A percentile compares a stretch with the other conserved stretches of the same genome.
Evolutionary conservation across 2,113 vertebrate genomes (phyloP).

Genomic region (Microtus richardsoni): DNA sequence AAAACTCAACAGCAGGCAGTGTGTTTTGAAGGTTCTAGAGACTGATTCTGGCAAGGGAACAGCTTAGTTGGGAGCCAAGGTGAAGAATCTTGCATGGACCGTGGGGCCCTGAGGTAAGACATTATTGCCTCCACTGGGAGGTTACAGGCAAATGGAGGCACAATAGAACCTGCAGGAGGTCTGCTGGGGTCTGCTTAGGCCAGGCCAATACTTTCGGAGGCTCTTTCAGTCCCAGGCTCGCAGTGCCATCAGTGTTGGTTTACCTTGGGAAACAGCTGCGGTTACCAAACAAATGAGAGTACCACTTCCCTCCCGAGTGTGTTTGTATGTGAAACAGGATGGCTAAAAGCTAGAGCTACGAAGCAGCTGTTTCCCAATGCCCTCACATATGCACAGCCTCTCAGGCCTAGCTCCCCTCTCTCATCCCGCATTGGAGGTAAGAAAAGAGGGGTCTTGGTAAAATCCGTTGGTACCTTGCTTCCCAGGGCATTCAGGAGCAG

Average conservation of each 20-base stretch:
- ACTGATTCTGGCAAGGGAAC: background rate
- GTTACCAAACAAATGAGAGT: background rate
- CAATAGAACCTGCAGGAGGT: background rate
- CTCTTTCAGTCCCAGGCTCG: background rate
- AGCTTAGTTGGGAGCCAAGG: background rate
- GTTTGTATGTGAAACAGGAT: background rate
- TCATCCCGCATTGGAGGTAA: fast-evolving
- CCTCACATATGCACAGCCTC: background rate
- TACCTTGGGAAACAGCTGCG: background rate
- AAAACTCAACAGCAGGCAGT: background rate
- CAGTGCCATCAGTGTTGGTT: background rate
- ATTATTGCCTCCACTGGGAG: background rate
- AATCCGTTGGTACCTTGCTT: background rate
- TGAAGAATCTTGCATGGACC: background rate
- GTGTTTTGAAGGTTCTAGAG: background rate
- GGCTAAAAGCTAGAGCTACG: background rate
- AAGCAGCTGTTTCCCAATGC: background rate
- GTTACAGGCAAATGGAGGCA: background rate
- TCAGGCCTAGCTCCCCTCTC: background rate
- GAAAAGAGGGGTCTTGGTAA: background rate
- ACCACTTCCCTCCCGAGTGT: background rate
- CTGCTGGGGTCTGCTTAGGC: background rate
- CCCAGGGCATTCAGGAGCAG: background rate
- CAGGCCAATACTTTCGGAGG: background rate
- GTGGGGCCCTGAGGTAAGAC: background rate